A percentile compares a stretch with the other conserved stretches of the same genome.
Conservation (phyloP, 2,888 invertebrate species). For the Dolomedes plantarius region DNA sequence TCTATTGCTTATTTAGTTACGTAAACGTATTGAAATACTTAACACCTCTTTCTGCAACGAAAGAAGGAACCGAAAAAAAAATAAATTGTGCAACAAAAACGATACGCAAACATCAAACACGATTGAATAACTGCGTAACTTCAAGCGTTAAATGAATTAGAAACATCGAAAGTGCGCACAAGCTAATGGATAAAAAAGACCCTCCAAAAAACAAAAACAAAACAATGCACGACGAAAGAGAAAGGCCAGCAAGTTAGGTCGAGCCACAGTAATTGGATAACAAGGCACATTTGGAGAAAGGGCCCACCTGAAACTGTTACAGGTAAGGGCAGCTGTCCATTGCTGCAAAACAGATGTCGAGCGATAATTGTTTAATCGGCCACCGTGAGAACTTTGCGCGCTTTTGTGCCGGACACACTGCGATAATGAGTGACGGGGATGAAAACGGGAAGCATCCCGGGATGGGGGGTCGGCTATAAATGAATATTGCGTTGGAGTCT, state of each 20-base stretch:
- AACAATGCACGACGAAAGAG: neutral
- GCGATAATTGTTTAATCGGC: slow-evolving; percentile 67
- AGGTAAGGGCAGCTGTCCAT: slow-evolving; percentile 69
- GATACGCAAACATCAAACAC: neutral
- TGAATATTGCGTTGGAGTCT: neutral
- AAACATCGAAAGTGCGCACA: neutral
- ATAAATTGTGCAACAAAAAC: too few species aligned
- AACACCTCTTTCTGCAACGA: too few species aligned
- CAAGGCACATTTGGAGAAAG: slow-evolving; percentile 57
- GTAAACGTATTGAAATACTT: too few species aligned
- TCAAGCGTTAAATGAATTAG: neutral
- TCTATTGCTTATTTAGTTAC: too few species aligned
- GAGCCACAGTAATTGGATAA: slow-evolving; percentile 67
- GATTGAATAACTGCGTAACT: neutral
- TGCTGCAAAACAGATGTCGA: slow-evolving; percentile 68
- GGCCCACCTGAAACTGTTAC: slow-evolving; percentile 65
- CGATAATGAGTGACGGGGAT: slow-evolving; percentile 59
- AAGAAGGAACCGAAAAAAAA: too few species aligned
- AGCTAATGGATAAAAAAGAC: neutral
- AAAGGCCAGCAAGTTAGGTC: slow-evolving; percentile 22
- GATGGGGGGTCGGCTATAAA: neutral
- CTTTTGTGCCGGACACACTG: slow-evolving; percentile 58
- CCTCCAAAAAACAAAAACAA: neutral
- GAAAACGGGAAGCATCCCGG: slow-evolving; percentile 36
- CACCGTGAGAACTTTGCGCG: slow-evolving; percentile 66